Percentiles rank a stretch among this genome's conserved stretches.
Evolutionary conservation across 2,888 invertebrate species (phyloP).

Genomic region (Catocala nupta): DNA sequence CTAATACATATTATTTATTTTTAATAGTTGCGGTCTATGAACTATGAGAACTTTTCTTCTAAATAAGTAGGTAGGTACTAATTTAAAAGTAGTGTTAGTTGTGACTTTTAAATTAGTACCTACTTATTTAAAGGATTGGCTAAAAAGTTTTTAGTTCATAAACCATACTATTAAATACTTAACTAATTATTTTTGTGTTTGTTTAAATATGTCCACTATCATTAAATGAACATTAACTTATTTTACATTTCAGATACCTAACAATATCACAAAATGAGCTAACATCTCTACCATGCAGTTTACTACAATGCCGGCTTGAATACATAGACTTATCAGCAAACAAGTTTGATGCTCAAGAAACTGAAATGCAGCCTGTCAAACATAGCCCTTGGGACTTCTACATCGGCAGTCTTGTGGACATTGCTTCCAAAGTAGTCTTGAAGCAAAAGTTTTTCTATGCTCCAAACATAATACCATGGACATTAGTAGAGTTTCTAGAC

Average conservation of each 20-base stretch:
- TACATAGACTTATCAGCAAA: conserved; percentile 88
- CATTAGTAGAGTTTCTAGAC: conserved; percentile 88
- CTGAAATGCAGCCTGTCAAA: conserved; percentile 29
- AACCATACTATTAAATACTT: too few relatives aligned
- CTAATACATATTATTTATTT: too few relatives aligned
- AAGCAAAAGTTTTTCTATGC: conserved; percentile 85
- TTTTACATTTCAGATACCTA: conserved; percentile 77
- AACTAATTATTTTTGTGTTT: too few relatives aligned
- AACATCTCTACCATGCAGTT: conserved; percentile 87
- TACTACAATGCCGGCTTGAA: conserved; percentile 84
- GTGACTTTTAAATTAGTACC: too few relatives aligned
- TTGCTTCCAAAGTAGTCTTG: conserved; percentile 85
- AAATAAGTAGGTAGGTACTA: too few relatives aligned
- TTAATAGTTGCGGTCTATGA: too few relatives aligned
- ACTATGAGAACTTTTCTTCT: too few relatives aligned
- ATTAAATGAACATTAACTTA: too few relatives aligned
- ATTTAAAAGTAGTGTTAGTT: too few relatives aligned
- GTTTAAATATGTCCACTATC: too few relatives aligned
- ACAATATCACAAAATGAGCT: conserved; percentile 87
- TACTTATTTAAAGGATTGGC: too few relatives aligned
- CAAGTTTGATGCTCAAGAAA: conserved; percentile 70
- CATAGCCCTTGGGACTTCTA: conserved; percentile 72
- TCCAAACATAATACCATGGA: conserved; percentile 86
- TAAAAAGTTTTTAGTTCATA: too few relatives aligned
- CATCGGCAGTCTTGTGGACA: conserved; percentile 84